Evolutionary conservation across 2,113 vertebrate species (phyloP), one percentile per base, ranked within the genome.

Genomic region (Lasiurus borealis): DNA sequence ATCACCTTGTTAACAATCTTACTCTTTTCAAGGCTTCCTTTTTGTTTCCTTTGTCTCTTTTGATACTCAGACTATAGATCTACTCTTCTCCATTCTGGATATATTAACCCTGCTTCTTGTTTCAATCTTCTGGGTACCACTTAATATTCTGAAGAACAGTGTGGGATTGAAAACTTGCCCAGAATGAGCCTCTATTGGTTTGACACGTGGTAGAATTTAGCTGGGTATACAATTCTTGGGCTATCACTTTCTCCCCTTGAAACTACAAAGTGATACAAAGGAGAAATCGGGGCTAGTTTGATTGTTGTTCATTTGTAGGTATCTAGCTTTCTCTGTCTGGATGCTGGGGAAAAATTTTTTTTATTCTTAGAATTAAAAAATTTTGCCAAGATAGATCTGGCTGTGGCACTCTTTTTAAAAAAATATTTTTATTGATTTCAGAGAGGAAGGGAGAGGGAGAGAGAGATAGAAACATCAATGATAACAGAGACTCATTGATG

Each of bases 301-400:
- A 31, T 19, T 44, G 14, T 57, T 81, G 21, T 25, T 94, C n/a
- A 80, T 19, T 76, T 94, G 57, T 44, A 84, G 81, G 13, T 54
- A 46, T n/a, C 82, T 83, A 54, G 50, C 78, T 89, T 94, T 62
- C 81, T 88, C 80, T 78, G 29, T 75, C 27, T 89, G 29, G 54
- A 71, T 34, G 4, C 14, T 62, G 54, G 4, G 93, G 8, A 34
- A 46, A 10, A 50, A 44, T 84, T 44, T 3, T 40, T 25, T 57
- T 94, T 80, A n/a, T 89, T 94, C 88, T 92, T 95, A 31, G 62
- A 85, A 90, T 77, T 96, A 6, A 66, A 87, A 95, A 82, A 34
- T 48, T 5, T 69, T 57, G 4, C 40, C 48, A 96, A 78, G 21
- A 66, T 31, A 93, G 25, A 78, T 36, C 44, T 92, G 34, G 62